A percentile compares a stretch with the other conserved stretches of the same genome.
Conservation (phyloP, 2,888 invertebrate genomes). For the Poecilus cupreus region DNA sequence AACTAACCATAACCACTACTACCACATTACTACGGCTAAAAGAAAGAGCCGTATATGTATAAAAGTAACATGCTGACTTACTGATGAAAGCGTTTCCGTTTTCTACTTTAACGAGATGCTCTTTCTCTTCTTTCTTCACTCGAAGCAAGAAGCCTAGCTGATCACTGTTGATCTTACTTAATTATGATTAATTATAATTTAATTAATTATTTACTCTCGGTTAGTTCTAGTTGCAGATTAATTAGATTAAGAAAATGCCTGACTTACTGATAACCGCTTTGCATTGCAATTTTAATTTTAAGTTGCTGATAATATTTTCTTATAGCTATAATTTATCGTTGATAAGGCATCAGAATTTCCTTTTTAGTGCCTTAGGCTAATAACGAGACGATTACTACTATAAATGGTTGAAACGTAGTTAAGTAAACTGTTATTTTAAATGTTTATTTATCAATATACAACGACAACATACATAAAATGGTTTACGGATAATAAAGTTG, state of each 20-base stretch:
- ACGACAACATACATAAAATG: conserved; percentile 24
- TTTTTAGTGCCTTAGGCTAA: background rate
- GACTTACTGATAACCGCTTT: too few relatives aligned
- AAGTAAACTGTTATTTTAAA: conserved; percentile 35
- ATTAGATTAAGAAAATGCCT: conserved; percentile 7
- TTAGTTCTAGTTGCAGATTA: background rate
- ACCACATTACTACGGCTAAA: too few relatives aligned
- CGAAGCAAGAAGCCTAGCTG: background rate
- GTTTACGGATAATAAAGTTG: conserved; percentile 39
- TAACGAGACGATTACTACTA: background rate
- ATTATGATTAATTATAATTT: conserved; percentile 26
- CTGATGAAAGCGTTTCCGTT: conserved; percentile 44
- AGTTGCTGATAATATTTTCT: too few relatives aligned
- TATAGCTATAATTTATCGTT: background rate
- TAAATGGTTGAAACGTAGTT: background rate
- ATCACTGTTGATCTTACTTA: conserved; percentile 38
- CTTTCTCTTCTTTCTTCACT: conserved; percentile 42
- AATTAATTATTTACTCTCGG: conserved; percentile 13
- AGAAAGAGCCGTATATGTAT: conserved; percentile 17
- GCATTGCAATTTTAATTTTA: too few relatives aligned
- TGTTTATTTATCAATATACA: conserved; percentile 32
- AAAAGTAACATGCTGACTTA: conserved; percentile 6
- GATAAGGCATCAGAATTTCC: background rate
- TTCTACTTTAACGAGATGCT: conserved; percentile 17
- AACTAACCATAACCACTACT: too few relatives aligned